phyloP scores from a whole-genome alignment of 1,140 invertebrate species.

The Bombus affinis region DNA sequence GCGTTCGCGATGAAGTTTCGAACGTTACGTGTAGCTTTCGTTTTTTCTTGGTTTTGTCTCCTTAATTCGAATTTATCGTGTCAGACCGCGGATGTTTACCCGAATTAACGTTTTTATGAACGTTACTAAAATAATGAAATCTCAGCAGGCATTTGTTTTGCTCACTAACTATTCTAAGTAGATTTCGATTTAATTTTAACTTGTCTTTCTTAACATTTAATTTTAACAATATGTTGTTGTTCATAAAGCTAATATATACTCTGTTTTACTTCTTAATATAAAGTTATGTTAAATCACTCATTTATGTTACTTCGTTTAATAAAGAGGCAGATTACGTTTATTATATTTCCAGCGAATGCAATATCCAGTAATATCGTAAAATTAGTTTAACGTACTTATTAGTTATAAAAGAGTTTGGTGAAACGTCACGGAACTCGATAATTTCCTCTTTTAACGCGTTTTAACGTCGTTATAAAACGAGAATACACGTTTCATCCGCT shows the following conservation, averaged over 20 bases:
- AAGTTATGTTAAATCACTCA: too few species aligned
- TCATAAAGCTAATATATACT: too few species aligned
- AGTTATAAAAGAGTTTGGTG: slow-evolving; percentile 23
- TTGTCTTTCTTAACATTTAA: too few species aligned
- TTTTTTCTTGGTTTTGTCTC: neutral
- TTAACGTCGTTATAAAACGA: slow-evolving; percentile 32
- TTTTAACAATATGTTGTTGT: too few species aligned
- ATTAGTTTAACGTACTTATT: slow-evolving; percentile 3
- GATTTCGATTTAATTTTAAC: too few species aligned
- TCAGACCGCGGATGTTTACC: neutral
- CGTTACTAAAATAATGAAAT: neutral
- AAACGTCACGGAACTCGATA: neutral
- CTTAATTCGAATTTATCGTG: neutral
- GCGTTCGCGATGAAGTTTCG: neutral
- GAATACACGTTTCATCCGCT: neutral
- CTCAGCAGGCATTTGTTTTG: neutral
- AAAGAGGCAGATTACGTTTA: neutral
- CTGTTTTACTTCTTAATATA: too few species aligned
- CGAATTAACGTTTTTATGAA: neutral
- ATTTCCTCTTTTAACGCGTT: slow-evolving; percentile 13
- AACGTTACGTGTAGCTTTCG: too few species aligned
- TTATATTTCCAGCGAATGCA: neutral
- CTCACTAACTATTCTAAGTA: too few species aligned
- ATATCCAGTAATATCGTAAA: neutral
- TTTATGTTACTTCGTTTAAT: too few species aligned